Percentiles rank a stretch among this genome's conserved stretches.
Evolutionary conservation across 2,888 invertebrate genomes (phyloP).

Genomic region (Drosophila peninsularis): DNA sequence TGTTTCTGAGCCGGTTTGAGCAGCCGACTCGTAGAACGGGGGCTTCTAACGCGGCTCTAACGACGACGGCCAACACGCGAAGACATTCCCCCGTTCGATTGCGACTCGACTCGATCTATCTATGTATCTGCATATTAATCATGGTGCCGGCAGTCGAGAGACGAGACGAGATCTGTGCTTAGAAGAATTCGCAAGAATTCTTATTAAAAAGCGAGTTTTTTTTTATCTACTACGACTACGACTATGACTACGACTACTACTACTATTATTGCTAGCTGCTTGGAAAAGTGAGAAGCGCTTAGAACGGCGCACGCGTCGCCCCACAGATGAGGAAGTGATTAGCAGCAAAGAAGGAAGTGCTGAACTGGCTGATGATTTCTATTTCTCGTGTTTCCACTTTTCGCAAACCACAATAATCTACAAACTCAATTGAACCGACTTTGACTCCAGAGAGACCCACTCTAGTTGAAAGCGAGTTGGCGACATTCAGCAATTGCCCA

Average conservation of each 20-base stretch:
- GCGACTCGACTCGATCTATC: slow-evolving; percentile 37
- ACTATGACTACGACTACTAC: slow-evolving; percentile 2
- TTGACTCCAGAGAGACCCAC: not conserved
- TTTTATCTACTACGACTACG: slow-evolving; percentile 34
- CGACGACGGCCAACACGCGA: slow-evolving; percentile 54
- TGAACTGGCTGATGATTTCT: slow-evolving; percentile 68
- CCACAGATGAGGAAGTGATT: slow-evolving; percentile 79
- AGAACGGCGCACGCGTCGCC: slow-evolving; percentile 76
- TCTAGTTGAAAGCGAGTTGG: slow-evolving; percentile 4
- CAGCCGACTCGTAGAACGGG: slow-evolving; percentile 15
- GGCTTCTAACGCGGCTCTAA: slow-evolving; percentile 73
- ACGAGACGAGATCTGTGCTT: slow-evolving; percentile 27
- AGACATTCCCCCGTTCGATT: slow-evolving; percentile 20
- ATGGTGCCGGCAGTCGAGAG: slow-evolving; percentile 45
- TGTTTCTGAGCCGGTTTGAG: slow-evolving; percentile 49
- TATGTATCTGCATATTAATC: slow-evolving; percentile 75
- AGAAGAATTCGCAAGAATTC: slow-evolving; percentile 78
- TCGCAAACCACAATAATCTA: slow-evolving; percentile 35
- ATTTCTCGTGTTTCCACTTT: slow-evolving; percentile 70
- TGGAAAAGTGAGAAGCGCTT: slow-evolving; percentile 78
- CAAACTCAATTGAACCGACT: slow-evolving; percentile 26
- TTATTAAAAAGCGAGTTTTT: slow-evolving; percentile 76
- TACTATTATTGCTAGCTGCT: slow-evolving; percentile 21
- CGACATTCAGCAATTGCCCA: slow-evolving; percentile 27
- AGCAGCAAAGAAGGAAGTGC: slow-evolving; percentile 77